Percentiles rank a stretch among this genome's conserved stretches.
Evolutionary conservation across 2,797 vertebrate genomes (phyloP).

Genomic region (Darevskia mixta): DNA sequence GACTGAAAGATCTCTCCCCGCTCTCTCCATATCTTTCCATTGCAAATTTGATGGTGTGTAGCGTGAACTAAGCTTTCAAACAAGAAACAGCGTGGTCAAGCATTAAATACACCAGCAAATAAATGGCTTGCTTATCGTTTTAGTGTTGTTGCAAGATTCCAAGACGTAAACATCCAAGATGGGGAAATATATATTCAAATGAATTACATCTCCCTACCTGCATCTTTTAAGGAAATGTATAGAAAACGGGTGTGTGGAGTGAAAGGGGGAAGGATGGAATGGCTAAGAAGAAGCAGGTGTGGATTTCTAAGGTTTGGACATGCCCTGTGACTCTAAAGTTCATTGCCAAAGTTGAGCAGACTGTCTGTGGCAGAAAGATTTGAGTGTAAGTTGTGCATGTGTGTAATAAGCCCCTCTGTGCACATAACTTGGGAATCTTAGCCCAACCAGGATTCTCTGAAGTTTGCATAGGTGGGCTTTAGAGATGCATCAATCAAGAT

Average conservation of each 20-base stretch:
- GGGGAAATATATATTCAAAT: not conserved
- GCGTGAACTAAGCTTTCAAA: slow-evolving; percentile 44
- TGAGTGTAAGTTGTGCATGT: not conserved
- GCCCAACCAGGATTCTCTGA: not conserved
- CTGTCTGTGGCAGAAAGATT: no score
- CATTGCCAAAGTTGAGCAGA: not conserved
- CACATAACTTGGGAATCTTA: not conserved
- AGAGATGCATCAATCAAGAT: not conserved
- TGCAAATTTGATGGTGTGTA: slow-evolving; percentile 28
- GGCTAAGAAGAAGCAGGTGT: not conserved
- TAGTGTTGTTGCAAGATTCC: not conserved
- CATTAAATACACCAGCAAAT: slow-evolving; percentile 22
- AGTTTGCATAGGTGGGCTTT: not conserved
- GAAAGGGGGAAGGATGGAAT: not conserved
- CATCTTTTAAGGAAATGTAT: not conserved
- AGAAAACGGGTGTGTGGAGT: not conserved
- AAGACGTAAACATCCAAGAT: not conserved
- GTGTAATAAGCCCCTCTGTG: not conserved
- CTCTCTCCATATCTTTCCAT: slow-evolving; percentile 15
- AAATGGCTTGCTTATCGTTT: not conserved
- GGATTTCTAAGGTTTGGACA: not conserved
- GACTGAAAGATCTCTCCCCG: slow-evolving; percentile 27
- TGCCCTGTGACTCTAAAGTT: not conserved
- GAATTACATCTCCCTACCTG: not conserved
- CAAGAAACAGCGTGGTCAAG: not conserved